Base-by-base conservation (phyloP, 2,797 vertebrate genomes). In the Hydrolagus colliei region DNA sequence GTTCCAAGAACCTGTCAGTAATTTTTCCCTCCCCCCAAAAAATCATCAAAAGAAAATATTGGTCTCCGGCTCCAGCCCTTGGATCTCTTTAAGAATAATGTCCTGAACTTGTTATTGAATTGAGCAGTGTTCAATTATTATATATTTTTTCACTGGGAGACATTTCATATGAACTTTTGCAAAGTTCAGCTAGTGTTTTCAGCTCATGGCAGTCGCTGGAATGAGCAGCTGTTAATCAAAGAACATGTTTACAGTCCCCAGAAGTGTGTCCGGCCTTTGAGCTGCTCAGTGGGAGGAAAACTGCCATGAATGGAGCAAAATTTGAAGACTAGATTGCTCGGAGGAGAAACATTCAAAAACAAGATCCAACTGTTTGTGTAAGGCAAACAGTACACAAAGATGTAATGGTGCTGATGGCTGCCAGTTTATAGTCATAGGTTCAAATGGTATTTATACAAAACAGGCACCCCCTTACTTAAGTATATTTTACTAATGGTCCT, bases 381-480 rank as follows among this genome's bases (percentile, higher is more conserved):
- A 41, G 79, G 79, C 65, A 84, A 16, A 84, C 65, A 84, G 71
- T 84, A 65, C 79, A 84, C 79, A 82, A 12, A 82, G 63, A 82
- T 82, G 79, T 65, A 82, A 68, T 82, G 79, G 65, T 68, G 68
- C 14, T 68, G 79, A 68, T 82, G 27, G 79, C 41, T 82, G 79
- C 22, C 78, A 35, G 78, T 80, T 27, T 80, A 80, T 62, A 79
- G 77, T 77, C 75, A 79, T 65, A 82, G 79, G 79, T 82, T 82
- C 79, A 80, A 61, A 52, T 52, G 67, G 78, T 80, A 67, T 80
- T 65, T 80, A 80, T 80, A 80, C 62, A 65, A 80, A 77, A 65
- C 63, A 82, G 79, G 79, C 79, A 84, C 63, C 79, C 79, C 78
- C 35, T 32, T 84, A 68, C 65, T 71, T 52, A 52, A 41, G 32